These are phyloP conservation scores for Hoplias malabaricus DNA, from an alignment of 2,113 vertebrate genomes.

Conservation along the genomic window DNA sequence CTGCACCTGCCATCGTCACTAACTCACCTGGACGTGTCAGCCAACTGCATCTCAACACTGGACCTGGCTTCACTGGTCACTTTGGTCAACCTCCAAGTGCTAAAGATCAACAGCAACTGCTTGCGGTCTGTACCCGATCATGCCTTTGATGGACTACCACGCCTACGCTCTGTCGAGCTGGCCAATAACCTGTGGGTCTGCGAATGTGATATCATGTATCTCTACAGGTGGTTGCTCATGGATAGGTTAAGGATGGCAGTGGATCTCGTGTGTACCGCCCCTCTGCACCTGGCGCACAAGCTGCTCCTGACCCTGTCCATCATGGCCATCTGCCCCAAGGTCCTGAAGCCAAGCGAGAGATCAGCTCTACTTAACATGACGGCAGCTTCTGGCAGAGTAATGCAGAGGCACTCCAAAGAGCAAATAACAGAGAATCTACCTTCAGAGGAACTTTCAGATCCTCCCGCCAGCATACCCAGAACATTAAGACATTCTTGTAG, in stretches of 20 bases:
- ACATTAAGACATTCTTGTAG: background rate
- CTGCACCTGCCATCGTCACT: constrained; percentile 68
- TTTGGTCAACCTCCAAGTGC: constrained; percentile 71
- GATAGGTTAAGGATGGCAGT: constrained; percentile 64
- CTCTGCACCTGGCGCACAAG: constrained; percentile 67
- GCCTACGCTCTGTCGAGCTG: constrained; percentile 67
- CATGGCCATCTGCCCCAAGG: constrained; percentile 67
- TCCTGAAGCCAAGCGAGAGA: constrained; percentile 58
- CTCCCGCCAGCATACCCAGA: background rate
- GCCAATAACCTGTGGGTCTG: constrained; percentile 75
- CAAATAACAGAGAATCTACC: background rate
- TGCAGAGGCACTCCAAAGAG: background rate
- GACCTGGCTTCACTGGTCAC: constrained; percentile 63
- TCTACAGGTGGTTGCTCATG: constrained; percentile 71
- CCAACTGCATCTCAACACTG: constrained; percentile 71
- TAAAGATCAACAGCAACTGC: constrained; percentile 77
- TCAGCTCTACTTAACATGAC: background rate
- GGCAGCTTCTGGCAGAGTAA: background rate
- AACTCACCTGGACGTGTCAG: constrained; percentile 71
- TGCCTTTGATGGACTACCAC: constrained; percentile 65
- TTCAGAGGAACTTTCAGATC: background rate
- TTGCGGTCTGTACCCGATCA: constrained; percentile 70
- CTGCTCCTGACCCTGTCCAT: constrained; percentile 71
- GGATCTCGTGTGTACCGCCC: constrained; percentile 68
- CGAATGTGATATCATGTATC: constrained; percentile 74